These are phyloP conservation scores for Megaustenia siamemsis DNA, from an alignment of 2,888 invertebrate species.

Conservation along the genomic window DNA sequence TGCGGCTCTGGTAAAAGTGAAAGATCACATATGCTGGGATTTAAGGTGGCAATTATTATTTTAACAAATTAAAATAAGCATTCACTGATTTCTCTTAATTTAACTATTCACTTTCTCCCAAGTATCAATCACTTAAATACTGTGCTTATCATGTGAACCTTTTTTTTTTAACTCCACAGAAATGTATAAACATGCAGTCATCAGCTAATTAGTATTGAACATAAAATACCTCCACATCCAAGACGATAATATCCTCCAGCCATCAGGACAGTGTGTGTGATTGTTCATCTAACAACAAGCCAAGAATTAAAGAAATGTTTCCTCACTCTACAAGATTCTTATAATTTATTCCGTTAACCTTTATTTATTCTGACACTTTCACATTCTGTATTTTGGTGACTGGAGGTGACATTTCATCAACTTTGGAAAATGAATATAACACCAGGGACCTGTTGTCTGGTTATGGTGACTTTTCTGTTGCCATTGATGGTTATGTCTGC, in stretches of 20 bases:
- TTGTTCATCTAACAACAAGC: not conserved
- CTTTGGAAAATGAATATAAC: constrained; percentile 16
- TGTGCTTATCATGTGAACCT: too few relatives aligned
- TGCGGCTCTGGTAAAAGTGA: too few relatives aligned
- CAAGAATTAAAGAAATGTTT: not conserved
- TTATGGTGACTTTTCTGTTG: not conserved
- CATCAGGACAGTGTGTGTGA: too few relatives aligned
- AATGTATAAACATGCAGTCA: not conserved
- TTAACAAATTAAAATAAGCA: too few relatives aligned
- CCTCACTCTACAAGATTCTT: not conserved
- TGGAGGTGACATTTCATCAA: not conserved
- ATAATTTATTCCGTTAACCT: not conserved
- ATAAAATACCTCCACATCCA: not conserved
- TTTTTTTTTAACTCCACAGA: not conserved
- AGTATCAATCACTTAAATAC: not conserved
- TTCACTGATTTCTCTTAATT: too few relatives aligned
- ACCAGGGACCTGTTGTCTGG: not conserved
- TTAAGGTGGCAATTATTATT: too few relatives aligned
- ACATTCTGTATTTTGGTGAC: not conserved
- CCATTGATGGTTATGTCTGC: not conserved
- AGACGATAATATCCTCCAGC: not conserved
- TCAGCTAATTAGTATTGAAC: not conserved
- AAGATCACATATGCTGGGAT: too few relatives aligned
- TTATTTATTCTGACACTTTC: not conserved
- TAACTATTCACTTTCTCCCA: too few relatives aligned